These are phyloP conservation scores for Euclidia mi DNA, from an alignment of 2,888 invertebrate species.

Conservation along the genomic window DNA sequence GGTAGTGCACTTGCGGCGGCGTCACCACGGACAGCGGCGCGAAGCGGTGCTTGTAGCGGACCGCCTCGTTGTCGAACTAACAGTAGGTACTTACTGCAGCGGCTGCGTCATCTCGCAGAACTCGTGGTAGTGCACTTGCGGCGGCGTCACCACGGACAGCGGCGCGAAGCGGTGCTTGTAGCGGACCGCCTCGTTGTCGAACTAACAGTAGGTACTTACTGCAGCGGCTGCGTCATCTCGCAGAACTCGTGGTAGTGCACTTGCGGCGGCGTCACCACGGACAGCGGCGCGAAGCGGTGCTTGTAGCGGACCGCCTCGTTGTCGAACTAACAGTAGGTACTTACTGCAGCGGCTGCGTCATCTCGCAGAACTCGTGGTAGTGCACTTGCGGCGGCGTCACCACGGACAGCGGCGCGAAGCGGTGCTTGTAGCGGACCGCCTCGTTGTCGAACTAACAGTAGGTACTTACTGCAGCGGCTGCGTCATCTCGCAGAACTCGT, in stretches of 20 bases:
- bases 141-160: constrained; percentile 96
- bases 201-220: constrained; percentile 91
- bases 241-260: constrained; percentile 97
- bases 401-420: constrained; percentile 97
- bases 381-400: constrained; percentile 97
- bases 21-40: constrained; percentile 96
- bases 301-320: constrained; percentile 98
- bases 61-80: constrained; percentile 98
- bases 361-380: constrained; percentile 96
- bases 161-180: constrained; percentile 98
- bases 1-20: constrained; percentile 97
- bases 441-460: constrained; percentile 97
- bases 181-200: constrained; percentile 98
- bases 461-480: constrained; percentile 90
- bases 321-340: constrained; percentile 94
- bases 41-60: constrained; percentile 98
- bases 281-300: constrained; percentile 97
- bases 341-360: constrained; percentile 92
- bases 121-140: constrained; percentile 97
- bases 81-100: constrained; percentile 88
- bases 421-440: constrained; percentile 97
- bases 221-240: constrained; percentile 94
- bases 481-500: constrained; percentile 96
- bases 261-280: constrained; percentile 96
- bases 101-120: constrained; percentile 96